Conservation (phyloP, 2,797 vertebrate genomes). For the Pristis pectinata region DNA sequence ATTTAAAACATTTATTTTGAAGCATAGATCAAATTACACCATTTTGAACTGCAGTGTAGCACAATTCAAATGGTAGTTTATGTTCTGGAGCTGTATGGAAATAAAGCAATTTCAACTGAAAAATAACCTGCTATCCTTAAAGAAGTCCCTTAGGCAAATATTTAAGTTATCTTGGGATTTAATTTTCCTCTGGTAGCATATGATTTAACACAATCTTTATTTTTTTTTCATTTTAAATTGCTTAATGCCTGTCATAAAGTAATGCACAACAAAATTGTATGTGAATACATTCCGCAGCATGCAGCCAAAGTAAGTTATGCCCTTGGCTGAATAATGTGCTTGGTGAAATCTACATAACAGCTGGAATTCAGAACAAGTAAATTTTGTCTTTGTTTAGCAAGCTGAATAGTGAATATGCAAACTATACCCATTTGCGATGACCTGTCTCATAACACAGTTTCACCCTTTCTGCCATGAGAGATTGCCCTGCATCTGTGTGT, state of each 20-base stretch:
- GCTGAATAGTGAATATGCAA: not conserved
- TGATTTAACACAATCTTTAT: too few relatives aligned
- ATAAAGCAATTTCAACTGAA: too few relatives aligned
- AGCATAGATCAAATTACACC: too few relatives aligned
- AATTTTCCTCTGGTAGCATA: too few relatives aligned
- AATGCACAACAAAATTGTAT: not conserved
- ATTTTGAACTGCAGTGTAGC: too few relatives aligned
- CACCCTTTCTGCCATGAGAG: not conserved
- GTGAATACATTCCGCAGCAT: not conserved
- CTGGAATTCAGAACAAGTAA: not conserved
- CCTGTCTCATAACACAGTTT: not conserved
- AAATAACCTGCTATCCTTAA: too few relatives aligned
- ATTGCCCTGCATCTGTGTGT: not conserved
- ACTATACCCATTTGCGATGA: not conserved
- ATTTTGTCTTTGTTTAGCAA: not conserved
- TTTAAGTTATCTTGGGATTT: too few relatives aligned
- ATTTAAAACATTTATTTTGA: too few relatives aligned
- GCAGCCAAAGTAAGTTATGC: not conserved
- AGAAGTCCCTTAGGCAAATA: too few relatives aligned
- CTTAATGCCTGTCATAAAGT: not conserved
- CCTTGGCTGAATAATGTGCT: not conserved
- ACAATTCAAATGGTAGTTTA: too few relatives aligned
- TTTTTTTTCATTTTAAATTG: not conserved
- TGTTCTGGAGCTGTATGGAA: too few relatives aligned
- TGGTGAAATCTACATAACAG: not conserved